Evolutionary conservation across 2,113 vertebrate species (phyloP).

Genomic region (Nettapus auritus): DNA sequence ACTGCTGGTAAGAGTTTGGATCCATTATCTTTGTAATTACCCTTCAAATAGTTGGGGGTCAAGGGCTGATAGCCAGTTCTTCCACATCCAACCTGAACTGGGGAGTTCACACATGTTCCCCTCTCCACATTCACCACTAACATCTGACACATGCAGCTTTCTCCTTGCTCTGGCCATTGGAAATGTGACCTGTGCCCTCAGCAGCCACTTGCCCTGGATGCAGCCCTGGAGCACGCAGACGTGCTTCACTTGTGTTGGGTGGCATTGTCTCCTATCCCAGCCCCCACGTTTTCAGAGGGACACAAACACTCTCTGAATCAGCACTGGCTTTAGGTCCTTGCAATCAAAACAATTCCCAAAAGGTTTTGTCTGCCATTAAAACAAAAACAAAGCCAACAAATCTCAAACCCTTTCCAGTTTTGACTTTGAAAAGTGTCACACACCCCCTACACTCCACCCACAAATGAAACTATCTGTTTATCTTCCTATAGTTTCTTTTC

Average conservation of each 20-base stretch:
- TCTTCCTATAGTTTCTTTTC: neutral
- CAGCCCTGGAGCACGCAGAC: neutral
- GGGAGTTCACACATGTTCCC: accelerated
- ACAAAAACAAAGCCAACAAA: neutral
- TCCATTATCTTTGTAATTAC: neutral
- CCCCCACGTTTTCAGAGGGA: neutral
- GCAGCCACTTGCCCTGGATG: neutral
- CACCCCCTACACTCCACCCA: neutral
- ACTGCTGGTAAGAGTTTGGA: neutral
- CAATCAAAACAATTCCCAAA: neutral
- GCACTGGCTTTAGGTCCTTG: neutral
- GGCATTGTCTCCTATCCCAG: neutral
- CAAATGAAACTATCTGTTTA: neutral
- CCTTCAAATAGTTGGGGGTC: neutral
- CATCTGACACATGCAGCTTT: neutral
- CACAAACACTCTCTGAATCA: neutral
- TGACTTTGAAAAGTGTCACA: slow-evolving; percentile 7
- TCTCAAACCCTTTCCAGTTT: slow-evolving; percentile 28
- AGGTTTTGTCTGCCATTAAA: neutral
- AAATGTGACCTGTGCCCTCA: neutral
- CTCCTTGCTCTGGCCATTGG: neutral
- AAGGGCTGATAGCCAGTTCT: neutral
- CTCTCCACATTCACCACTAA: accelerated
- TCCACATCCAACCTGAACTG: neutral
- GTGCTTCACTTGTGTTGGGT: neutral